phyloP scores from a whole-genome alignment of 2,113 vertebrate genomes.

The Laterallus jamaicensis region DNA sequence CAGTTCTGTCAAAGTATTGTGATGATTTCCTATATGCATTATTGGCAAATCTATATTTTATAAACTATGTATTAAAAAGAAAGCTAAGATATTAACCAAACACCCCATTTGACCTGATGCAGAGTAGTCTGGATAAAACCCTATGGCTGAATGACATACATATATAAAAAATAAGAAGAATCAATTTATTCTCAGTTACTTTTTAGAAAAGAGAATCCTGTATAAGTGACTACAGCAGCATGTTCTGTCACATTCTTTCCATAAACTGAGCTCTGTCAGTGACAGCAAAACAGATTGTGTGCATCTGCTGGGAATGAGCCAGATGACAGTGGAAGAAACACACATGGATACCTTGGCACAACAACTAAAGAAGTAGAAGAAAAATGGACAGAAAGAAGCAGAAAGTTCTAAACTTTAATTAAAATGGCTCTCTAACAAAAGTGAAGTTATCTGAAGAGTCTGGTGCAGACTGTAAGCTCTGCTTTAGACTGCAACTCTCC shows the following conservation, averaged over 20 bases:
- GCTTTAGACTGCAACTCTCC: not conserved
- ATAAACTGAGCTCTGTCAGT: slow-evolving; percentile 82
- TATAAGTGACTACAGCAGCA: slow-evolving; percentile 79
- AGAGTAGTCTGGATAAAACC: not conserved
- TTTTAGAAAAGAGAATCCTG: slow-evolving; percentile 71
- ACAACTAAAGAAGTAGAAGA: slow-evolving; percentile 78
- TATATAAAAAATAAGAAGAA: slow-evolving; percentile 21
- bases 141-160: not conserved
- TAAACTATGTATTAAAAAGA: not conserved
- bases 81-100: not conserved
- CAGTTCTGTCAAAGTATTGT: not conserved
- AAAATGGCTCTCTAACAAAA: slow-evolving; percentile 75
- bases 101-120: not conserved
- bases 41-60: not conserved
- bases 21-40: not conserved
- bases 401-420: slow-evolving; percentile 80
- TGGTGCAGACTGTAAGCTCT: slow-evolving; percentile 59
- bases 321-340: slow-evolving; percentile 93
- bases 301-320: slow-evolving; percentile 91
- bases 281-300: slow-evolving; percentile 87
- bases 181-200: slow-evolving; percentile 72
- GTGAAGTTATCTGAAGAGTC: slow-evolving; percentile 63
- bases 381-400: slow-evolving; percentile 78
- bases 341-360: slow-evolving; percentile 93
- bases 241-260: slow-evolving; percentile 85